phyloP scores from a whole-genome alignment of 2,888 invertebrate species.

The Tiliacea aurago region DNA sequence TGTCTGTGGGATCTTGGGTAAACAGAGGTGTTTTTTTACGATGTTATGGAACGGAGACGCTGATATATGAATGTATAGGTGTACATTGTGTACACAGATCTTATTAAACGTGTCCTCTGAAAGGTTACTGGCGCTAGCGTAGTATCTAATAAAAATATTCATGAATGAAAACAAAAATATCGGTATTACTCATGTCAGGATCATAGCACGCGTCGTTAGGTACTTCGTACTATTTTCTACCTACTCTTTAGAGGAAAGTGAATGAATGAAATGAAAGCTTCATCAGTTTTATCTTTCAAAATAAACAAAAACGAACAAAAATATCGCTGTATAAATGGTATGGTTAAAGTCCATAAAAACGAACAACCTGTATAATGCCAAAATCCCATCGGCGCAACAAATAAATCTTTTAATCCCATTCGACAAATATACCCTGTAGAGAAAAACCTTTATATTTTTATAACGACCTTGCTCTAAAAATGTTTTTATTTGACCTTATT shows the following conservation, averaged over 20 bases:
- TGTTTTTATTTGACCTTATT: not conserved
- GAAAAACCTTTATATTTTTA: constrained; percentile 1
- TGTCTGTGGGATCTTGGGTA: constrained; percentile 1
- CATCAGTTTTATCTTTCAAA: not conserved
- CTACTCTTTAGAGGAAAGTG: not conserved
- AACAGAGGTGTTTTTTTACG: not conserved
- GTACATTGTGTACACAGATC: too few relatives aligned
- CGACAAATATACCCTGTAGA: constrained; percentile 19
- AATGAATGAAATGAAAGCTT: not conserved
- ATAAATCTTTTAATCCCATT: constrained; percentile 56
- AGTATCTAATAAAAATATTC: constrained; percentile 1
- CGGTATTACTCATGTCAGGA: not conserved
- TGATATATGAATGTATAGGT: not conserved
- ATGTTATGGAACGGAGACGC: not conserved
- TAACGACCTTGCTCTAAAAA: constrained; percentile 3
- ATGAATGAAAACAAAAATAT: not conserved
- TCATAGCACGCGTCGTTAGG: not conserved
- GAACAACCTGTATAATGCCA: constrained; percentile 37
- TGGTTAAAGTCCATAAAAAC: constrained; percentile 29
- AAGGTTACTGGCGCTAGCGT: not conserved
- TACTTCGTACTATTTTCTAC: not conserved
- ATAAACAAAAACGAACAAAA: constrained; percentile 1
- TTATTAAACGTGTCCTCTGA: not conserved
- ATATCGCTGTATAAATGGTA: constrained; percentile 24
- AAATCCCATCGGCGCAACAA: constrained; percentile 40